Base-by-base conservation (phyloP, 2,888 invertebrate species). In the Anoncus sp. region DNA sequence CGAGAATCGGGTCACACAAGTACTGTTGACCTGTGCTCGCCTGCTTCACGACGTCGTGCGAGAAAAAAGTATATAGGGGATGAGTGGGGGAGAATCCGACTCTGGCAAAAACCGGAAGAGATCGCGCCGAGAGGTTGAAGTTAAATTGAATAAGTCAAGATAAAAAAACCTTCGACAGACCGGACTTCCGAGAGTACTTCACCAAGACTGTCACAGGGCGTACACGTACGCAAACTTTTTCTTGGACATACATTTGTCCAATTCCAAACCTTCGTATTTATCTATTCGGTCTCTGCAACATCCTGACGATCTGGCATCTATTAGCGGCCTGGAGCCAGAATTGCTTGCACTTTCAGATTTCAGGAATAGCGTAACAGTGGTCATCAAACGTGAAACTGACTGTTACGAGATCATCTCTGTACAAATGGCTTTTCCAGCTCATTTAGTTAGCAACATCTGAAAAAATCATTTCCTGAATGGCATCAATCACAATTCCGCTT, bases 171-270 rank as follows among this genome's bases (percentile, higher is more conserved):
- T 31, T 47, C 14, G 4, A 53, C n/a, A 12, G 9, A 45, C 38
- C 20, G n/a, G 1, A 38, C 55, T 45, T 63, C n/a, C 27, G 5
- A 43, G 31, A 62, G 49, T 31, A 59, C 51, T 59, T 59, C 14
- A 18, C 18, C 10, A 9, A 20, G 14, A 53, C n/a, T 55, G 27
- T 65, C 22, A 43, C 14, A 40, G 47, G 24, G 20, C 10, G 9
- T 40, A 38, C 59, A 35, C 16, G 43, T 43, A 57, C 47, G 5
- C 47, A 22, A 38, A 47, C 12, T 16, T 60, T 60, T 40, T 18
- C 47, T 45, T 47, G n/a, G 1, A 12, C 55, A 65, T 63, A 72
- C 20, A 72, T 72, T 72, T 57, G 43, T 40, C 35, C 43, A 60
- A 70, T 70, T 18, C 60, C 40, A 27, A n/a, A 24, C 27, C 60